A percentile compares a stretch with the other conserved stretches of the same genome.
Conservation (phyloP, 2,797 vertebrate genomes). For the Tokudaia muenninki region DNA sequence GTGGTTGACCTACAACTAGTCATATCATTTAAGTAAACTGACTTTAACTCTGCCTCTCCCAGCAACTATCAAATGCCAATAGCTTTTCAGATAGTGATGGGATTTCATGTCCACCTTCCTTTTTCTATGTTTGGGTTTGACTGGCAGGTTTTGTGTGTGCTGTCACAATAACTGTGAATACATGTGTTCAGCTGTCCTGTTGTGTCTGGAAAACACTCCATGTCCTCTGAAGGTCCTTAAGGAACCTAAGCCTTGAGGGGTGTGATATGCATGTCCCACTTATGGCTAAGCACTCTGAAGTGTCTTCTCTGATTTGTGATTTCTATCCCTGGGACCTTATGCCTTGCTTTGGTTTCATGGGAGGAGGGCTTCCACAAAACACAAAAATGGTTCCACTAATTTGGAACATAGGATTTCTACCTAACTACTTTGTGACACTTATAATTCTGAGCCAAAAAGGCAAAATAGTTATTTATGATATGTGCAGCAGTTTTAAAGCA, state of each 20-base stretch:
- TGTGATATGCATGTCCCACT: not conserved
- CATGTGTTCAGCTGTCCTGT: not conserved
- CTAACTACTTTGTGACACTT: not conserved
- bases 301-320: not conserved
- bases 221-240: not conserved
- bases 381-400: not conserved
- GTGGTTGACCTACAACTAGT: not conserved
- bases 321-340: not conserved
- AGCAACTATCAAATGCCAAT: not conserved
- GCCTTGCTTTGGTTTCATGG: not conserved
- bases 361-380: not conserved
- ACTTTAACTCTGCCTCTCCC: not conserved
- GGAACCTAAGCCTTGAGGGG: not conserved
- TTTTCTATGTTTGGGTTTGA: not conserved
- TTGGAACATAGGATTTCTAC: not conserved
- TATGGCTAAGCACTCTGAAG: not conserved
- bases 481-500: not conserved
- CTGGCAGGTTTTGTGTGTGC: not conserved
- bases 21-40: not conserved
- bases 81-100: not conserved
- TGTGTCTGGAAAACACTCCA: not conserved
- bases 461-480: not conserved
- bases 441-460: not conserved
- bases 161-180: not conserved
- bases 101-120: not conserved